These are phyloP conservation scores for Blastomussa wellsi DNA, from an alignment of 92 coral and sea anemone genomes.

Conservation along the genomic window DNA sequence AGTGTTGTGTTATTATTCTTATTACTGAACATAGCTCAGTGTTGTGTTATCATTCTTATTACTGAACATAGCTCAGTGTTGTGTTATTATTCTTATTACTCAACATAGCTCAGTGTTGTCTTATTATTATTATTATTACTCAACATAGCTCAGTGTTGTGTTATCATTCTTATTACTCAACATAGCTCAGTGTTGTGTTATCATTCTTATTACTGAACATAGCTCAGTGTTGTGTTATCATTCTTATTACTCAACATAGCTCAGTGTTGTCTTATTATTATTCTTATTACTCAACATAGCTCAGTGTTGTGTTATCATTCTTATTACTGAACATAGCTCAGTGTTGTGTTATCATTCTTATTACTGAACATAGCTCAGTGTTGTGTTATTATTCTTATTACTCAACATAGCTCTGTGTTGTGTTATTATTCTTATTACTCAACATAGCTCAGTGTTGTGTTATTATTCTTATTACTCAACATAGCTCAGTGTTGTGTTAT, in stretches of 20 bases:
- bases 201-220: neutral
- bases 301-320: neutral
- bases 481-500: neutral
- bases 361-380: neutral
- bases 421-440: constrained; percentile 1
- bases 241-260: neutral
- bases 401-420: neutral
- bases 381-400: neutral
- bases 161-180: neutral
- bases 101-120: neutral
- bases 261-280: neutral
- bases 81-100: neutral
- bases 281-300: neutral
- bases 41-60: neutral
- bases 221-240: neutral
- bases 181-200: neutral
- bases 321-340: neutral
- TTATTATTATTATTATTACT: constrained; percentile 21
- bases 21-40: neutral
- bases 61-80: neutral
- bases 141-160: neutral
- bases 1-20: neutral
- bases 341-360: neutral
- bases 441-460: neutral
- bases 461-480: neutral